Percentiles rank a stretch among this genome's conserved stretches.
phyloP scores from a whole-genome alignment of 2,888 invertebrate genomes.

The Archips xylosteana region DNA sequence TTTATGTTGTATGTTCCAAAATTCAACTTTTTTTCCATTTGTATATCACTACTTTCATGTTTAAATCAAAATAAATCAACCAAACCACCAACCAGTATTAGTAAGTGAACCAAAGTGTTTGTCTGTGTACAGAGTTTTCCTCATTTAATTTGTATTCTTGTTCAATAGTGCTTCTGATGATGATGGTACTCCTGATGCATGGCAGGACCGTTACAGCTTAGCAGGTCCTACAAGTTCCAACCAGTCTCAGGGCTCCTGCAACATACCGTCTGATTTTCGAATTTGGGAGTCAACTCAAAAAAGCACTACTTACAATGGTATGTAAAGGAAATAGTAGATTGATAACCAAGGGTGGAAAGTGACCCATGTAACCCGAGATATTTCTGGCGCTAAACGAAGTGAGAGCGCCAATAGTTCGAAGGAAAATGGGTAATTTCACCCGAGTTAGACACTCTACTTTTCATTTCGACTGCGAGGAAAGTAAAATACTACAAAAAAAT shows the following conservation, averaged over 20 bases:
- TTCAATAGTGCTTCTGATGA: conserved; percentile 52
- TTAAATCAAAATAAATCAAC: too few species aligned
- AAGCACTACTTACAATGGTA: conserved; percentile 53
- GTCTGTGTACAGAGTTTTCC: not conserved
- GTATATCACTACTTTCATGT: too few species aligned
- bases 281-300: conserved; percentile 66
- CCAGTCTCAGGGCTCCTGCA: conserved; percentile 26
- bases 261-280: conserved; percentile 64
- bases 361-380: too few species aligned
- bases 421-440: too few species aligned
- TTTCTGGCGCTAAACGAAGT: too few species aligned
- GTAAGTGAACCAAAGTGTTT: not conserved
- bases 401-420: too few species aligned
- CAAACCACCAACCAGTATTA: too few species aligned
- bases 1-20: not conserved
- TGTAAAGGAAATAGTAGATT: not conserved
- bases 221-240: conserved; percentile 44
- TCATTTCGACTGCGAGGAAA: too few species aligned
- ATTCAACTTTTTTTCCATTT: too few species aligned
- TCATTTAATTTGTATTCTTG: conserved; percentile 17
- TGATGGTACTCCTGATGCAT: conserved; percentile 43
- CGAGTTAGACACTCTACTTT: too few species aligned
- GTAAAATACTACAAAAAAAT: too few species aligned
- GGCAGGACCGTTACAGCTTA: conserved; percentile 44
- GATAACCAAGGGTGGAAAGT: too few species aligned